phyloP scores from a whole-genome alignment of 2,797 vertebrate species.

The Furcifer pardalis region DNA sequence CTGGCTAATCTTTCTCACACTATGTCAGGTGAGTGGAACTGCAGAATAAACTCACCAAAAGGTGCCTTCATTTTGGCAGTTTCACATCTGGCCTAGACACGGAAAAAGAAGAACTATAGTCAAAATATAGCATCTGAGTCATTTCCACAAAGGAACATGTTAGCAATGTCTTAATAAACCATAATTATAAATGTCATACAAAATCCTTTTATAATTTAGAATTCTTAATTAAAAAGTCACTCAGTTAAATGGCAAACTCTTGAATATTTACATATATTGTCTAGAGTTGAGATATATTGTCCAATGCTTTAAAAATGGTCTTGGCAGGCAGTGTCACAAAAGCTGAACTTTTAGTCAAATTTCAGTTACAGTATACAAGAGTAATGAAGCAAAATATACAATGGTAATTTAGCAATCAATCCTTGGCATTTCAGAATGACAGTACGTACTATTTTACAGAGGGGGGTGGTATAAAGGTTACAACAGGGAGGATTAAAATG shows the following conservation, averaged over 20 bases:
- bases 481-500: constrained; percentile 63
- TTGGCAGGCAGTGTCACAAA: constrained; percentile 50
- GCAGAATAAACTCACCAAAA: too few relatives aligned
- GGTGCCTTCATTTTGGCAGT: too few relatives aligned
- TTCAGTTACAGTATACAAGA: constrained; percentile 51
- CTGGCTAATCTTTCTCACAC: too few relatives aligned
- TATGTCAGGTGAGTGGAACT: too few relatives aligned
- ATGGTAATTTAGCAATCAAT: constrained; percentile 69
- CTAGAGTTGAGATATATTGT: constrained; percentile 24
- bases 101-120: too few relatives aligned
- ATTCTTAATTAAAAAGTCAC: constrained; percentile 48
- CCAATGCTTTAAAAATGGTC: constrained; percentile 27
- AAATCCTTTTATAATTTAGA: constrained; percentile 15
- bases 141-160: neutral
- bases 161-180: neutral
- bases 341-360: constrained; percentile 67
- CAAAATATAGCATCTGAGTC: neutral
- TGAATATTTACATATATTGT: constrained; percentile 27
- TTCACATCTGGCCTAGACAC: too few relatives aligned
- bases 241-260: constrained; percentile 9
- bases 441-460: constrained; percentile 52
- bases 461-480: constrained; percentile 37
- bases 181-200: constrained; percentile 29
- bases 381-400: constrained; percentile 66
- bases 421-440: constrained; percentile 69